Percentiles rank a stretch among this genome's conserved stretches.
Conservation (phyloP, 2,797 vertebrate species). For the Urosaurus nigricauda region DNA sequence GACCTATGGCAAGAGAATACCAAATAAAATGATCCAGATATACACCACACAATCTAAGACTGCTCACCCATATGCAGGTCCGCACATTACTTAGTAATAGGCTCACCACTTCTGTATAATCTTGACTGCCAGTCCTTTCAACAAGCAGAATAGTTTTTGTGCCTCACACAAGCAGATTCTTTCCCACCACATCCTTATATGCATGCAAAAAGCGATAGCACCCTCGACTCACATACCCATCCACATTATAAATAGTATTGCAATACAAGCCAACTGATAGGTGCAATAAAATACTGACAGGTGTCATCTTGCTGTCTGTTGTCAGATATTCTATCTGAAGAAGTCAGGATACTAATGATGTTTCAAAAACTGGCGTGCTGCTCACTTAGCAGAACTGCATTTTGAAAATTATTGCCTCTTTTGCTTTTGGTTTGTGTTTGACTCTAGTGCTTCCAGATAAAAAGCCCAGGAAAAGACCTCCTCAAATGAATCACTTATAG, state of each 20-base stretch:
- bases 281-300: not conserved
- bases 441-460: not conserved
- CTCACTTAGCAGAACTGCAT: not conserved
- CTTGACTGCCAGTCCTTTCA: not conserved
- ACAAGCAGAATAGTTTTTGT: not conserved
- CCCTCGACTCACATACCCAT: not conserved
- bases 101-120: not conserved
- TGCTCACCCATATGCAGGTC: not conserved
- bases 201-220: not conserved
- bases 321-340: not conserved
- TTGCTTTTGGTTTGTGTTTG: not conserved
- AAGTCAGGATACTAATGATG: not conserved
- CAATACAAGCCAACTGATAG: not conserved
- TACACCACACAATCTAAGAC: not conserved
- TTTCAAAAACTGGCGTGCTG: not conserved
- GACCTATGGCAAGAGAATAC: no score
- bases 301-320: not conserved
- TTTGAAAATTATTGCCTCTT: not conserved
- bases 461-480: not conserved
- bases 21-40: no score
- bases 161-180: not conserved
- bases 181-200: no score
- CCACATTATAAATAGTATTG: not conserved
- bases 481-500: not conserved
- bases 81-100: not conserved